phyloP scores from a whole-genome alignment of 2,113 vertebrate species.

The Ameiurus melas region DNA sequence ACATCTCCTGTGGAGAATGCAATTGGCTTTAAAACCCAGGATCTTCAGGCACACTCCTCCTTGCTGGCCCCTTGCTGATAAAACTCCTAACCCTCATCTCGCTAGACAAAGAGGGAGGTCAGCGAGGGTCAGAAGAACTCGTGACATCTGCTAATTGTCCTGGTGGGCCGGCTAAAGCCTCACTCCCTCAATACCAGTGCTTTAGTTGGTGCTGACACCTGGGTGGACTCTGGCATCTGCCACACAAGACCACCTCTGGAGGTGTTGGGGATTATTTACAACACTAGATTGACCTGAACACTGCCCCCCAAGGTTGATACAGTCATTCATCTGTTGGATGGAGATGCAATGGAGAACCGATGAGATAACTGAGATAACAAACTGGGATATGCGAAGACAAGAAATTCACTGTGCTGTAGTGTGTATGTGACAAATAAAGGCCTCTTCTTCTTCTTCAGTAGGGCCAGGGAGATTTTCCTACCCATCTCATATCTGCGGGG shows the following conservation, averaged over 20 bases:
- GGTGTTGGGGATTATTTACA: constrained; percentile 54
- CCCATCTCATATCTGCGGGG: too few relatives aligned
- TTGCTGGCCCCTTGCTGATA: constrained; percentile 22
- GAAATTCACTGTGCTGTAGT: too few relatives aligned
- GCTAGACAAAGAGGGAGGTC: constrained; percentile 67
- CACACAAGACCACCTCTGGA: constrained; percentile 52
- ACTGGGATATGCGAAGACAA: too few relatives aligned
- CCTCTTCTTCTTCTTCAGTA: too few relatives aligned
- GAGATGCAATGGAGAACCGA: background rate
- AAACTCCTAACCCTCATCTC: constrained; percentile 28
- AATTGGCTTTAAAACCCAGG: constrained; percentile 10
- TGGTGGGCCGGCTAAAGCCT: constrained; percentile 60
- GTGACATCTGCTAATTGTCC: constrained; percentile 79
- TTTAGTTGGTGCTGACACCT: constrained; percentile 58
- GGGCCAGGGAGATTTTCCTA: background rate
- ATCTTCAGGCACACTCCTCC: constrained; percentile 44
- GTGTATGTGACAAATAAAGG: too few relatives aligned
- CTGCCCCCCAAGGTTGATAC: background rate
- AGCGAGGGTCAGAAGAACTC: constrained; percentile 63
- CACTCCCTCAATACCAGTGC: constrained; percentile 53
- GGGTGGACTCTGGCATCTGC: constrained; percentile 61
- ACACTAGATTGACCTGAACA: background rate
- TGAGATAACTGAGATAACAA: background rate
- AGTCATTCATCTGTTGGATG: background rate
- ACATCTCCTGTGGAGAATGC: constrained; percentile 16